A percentile compares a stretch with the other conserved stretches of the same genome.
Evolutionary conservation across 2,113 vertebrate genomes (phyloP).

Genomic region (Hirundichthys speculiger): DNA sequence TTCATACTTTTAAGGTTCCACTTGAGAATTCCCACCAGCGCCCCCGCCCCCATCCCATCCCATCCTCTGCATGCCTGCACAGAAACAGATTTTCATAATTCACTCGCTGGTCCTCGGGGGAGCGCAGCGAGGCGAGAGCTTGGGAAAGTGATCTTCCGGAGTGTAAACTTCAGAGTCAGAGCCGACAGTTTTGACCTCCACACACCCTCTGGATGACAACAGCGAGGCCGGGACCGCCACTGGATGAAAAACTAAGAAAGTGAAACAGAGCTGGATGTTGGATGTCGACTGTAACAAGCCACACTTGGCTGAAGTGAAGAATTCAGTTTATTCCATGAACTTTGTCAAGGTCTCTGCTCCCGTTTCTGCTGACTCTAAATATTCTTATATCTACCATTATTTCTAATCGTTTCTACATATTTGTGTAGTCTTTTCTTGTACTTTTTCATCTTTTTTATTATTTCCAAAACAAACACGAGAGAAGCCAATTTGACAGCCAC

Average conservation of each 20-base stretch:
- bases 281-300: constrained; percentile 1
- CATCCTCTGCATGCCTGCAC: constrained; percentile 47
- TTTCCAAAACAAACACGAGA: too few species aligned
- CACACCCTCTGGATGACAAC: constrained; percentile 61
- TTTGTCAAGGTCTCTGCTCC: too few species aligned
- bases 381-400: too few species aligned
- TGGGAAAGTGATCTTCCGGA: constrained; percentile 80
- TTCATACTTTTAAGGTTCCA: constrained; percentile 53
- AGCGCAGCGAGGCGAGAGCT: constrained; percentile 70
- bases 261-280: constrained; percentile 37
- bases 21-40: constrained; percentile 64
- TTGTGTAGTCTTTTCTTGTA: too few species aligned
- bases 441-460: too few species aligned
- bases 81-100: constrained; percentile 73
- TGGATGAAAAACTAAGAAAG: constrained; percentile 16
- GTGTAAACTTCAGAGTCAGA: constrained; percentile 62
- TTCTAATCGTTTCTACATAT: too few species aligned
- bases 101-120: constrained; percentile 55
- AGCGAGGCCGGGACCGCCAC: constrained; percentile 36
- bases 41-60: constrained; percentile 34
- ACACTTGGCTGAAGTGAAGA: too few species aligned
- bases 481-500: too few species aligned
- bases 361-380: too few species aligned
- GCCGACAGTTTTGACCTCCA: constrained; percentile 53
- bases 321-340: too few species aligned